Evolutionary conservation across 2,113 vertebrate species (phyloP), one percentile per base, ranked within the genome.

Genomic region (Coracopsis vasa): DNA sequence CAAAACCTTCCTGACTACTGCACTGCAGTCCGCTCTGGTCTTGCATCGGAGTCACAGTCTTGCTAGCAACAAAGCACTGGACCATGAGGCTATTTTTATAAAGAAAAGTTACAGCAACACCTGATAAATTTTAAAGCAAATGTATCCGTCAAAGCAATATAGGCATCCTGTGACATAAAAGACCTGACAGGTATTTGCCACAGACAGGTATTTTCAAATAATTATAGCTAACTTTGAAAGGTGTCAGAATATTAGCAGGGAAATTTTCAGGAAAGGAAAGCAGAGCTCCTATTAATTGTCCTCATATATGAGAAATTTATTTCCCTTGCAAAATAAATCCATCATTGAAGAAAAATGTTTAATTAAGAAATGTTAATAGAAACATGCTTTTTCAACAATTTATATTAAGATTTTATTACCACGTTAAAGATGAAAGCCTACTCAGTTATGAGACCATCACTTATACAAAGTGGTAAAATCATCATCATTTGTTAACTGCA

Each of bases 341-440:
- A 88, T 77, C 54, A 88, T 24, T 62, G 48, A 94, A 64, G 82
- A 90, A 95, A 92, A 88, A 92, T 66, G 31, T 94, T 93, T 93
- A 92, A 94, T 95, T 95, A 93, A 90, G 85, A 83, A 92, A 42
- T 86, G 91, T 90, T 94, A 94, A 95, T 86, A 94, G 86, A 93
- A 93, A 78, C 54, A 86, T 71, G 64, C 44, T 15, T 95, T 92
- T 93, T 70, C 72, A 83, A 88, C 69, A 80, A 94, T 86, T 92
- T 70, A 70, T 80, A 91, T 84, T 88, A 92, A 73, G 54, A 70
- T 80, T 92, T 95, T 73, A 92, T 85, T 93, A 74, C 47, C n/a
- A 73, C 0, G 0, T 92, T 95, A 88, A 71, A 96, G 54, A 94
- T 86, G 50, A 94, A 88, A 94, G 60, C 24, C 45, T 84, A 78